Percentiles rank a stretch among this genome's conserved stretches.
Conservation (phyloP, 2,113 vertebrate species). For the Chlamydotis undulata region DNA sequence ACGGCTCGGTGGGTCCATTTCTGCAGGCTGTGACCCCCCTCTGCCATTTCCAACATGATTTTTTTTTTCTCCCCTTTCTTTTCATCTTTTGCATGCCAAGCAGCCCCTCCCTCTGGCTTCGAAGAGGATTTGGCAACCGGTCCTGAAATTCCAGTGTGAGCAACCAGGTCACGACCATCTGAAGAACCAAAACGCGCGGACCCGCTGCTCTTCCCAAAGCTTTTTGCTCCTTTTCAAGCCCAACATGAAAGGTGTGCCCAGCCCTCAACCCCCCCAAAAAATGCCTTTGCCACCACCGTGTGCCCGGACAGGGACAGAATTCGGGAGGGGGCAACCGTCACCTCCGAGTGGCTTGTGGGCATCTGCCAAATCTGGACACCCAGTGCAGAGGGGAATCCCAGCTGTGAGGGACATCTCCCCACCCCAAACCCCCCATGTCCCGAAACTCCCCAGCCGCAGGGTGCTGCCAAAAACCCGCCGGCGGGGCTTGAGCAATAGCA, state of each 20-base stretch:
- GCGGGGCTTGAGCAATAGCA: background rate
- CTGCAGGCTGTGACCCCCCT: background rate
- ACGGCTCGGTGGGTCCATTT: background rate
- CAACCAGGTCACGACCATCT: background rate
- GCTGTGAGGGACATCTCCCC: background rate
- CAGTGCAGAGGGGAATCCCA: background rate
- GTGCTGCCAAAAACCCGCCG: background rate
- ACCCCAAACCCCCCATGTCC: accelerated
- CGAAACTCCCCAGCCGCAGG: background rate
- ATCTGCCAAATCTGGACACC: accelerated
- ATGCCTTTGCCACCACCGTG: background rate
- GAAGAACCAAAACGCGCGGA: accelerated
- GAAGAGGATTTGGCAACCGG: background rate
- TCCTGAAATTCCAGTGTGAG: background rate
- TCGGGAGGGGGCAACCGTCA: background rate
- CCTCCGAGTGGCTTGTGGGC: accelerated
- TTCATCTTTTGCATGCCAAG: background rate
- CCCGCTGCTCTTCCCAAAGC: background rate
- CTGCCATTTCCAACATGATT: background rate
- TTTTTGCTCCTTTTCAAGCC: background rate
- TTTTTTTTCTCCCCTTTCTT: background rate
- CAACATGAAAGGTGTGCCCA: background rate
- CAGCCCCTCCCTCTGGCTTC: background rate
- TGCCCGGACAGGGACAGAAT: accelerated
- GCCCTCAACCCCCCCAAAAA: background rate